phyloP scores from a whole-genome alignment of 2,888 invertebrate species.

The Flexamia atlantica region DNA sequence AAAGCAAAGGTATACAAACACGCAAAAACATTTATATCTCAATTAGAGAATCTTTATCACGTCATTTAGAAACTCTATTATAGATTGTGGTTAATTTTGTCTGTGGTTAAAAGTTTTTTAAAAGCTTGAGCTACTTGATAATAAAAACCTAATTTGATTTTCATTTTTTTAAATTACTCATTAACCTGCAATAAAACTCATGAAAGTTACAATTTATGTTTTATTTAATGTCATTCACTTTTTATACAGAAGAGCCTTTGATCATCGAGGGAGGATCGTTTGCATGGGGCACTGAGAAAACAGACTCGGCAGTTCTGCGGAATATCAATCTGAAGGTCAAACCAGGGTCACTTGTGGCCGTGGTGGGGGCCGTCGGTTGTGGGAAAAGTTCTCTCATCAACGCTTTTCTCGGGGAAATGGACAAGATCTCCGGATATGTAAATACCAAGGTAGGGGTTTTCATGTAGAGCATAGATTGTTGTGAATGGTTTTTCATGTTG shows the following conservation, averaged over 20 bases:
- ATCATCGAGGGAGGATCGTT: conserved; percentile 93
- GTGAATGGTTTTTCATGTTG: too few relatives aligned
- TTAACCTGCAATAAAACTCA: too few relatives aligned
- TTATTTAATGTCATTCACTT: neutral
- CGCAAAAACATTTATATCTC: too few relatives aligned
- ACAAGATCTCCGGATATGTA: conserved; percentile 87
- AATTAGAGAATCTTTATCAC: too few relatives aligned
- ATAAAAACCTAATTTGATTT: too few relatives aligned
- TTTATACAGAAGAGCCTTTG: conserved; percentile 84
- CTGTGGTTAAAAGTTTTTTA: too few relatives aligned
- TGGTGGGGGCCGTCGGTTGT: conserved; percentile 93
- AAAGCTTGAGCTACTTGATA: too few relatives aligned
- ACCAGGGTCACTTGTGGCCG: conserved; percentile 85
- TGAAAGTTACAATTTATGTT: too few relatives aligned
- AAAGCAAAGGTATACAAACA: conserved; percentile 16
- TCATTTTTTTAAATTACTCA: too few relatives aligned
- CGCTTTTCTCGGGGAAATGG: conserved; percentile 95
- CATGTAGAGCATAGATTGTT: too few relatives aligned
- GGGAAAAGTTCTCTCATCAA: conserved; percentile 94
- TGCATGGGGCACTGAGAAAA: conserved; percentile 83
- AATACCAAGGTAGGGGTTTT: conserved; percentile 79
- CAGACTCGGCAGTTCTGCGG: conserved; percentile 81
- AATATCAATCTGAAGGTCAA: conserved; percentile 86
- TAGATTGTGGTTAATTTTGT: too few relatives aligned
- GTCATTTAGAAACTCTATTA: too few relatives aligned